Evolutionary conservation across 23 tunicate species (phyloP).

Genomic region (Clavelina lepadiformis): DNA sequence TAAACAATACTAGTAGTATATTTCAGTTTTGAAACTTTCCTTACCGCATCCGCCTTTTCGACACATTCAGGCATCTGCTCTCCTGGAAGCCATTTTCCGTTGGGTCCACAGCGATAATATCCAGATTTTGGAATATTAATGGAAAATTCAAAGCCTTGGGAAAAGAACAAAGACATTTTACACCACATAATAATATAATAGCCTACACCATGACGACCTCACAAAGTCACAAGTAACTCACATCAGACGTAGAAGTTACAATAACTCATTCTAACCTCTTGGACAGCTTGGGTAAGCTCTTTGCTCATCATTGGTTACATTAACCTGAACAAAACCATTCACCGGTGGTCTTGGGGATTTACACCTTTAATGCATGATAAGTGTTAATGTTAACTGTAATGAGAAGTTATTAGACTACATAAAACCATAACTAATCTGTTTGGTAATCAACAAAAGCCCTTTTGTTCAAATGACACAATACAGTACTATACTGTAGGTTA

Average conservation of each 20-base stretch:
- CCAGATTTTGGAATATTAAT: conserved; percentile 62
- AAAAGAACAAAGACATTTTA: too few relatives aligned
- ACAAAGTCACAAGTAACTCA: too few relatives aligned
- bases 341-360: conserved; percentile 71
- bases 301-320: conserved; percentile 90
- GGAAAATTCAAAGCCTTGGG: conserved; percentile 76
- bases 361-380: conserved; percentile 63
- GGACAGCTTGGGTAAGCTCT: conserved; percentile 95
- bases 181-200: too few relatives aligned
- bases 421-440: too few relatives aligned
- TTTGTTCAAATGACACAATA: too few relatives aligned
- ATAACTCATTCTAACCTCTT: conserved; percentile 28
- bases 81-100: conserved; percentile 82
- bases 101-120: conserved; percentile 60
- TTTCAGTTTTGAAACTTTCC: too few relatives aligned
- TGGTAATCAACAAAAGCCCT: too few relatives aligned
- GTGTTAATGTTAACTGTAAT: too few relatives aligned
- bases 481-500: too few relatives aligned
- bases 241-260: conserved; percentile 5
- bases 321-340: conserved; percentile 83
- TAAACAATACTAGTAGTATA: too few relatives aligned
- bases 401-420: too few relatives aligned
- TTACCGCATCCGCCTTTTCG: conserved; percentile 73
- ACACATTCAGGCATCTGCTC: conserved; percentile 65
- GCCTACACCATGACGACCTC: too few relatives aligned